phyloP scores from a whole-genome alignment of 1,140 invertebrate species.

The Cylas formicarius region DNA sequence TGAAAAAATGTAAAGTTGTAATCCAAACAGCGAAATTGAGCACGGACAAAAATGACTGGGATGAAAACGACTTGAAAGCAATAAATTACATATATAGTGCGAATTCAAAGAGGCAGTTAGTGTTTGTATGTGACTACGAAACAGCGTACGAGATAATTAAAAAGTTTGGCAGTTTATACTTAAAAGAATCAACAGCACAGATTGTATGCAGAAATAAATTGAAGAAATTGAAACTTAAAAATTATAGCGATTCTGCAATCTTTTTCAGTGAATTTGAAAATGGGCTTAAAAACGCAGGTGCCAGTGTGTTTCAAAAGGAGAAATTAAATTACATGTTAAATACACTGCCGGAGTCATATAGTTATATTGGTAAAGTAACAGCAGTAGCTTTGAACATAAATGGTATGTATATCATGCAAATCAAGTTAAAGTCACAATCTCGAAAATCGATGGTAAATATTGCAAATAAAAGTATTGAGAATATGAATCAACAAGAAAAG shows the following conservation, averaged over 20 bases:
- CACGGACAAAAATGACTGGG: constrained; percentile 20
- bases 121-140: constrained; percentile 21
- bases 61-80: constrained; percentile 26
- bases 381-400: constrained; percentile 16
- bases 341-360: constrained; percentile 28
- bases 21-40: constrained; percentile 13
- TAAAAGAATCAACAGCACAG: constrained; percentile 32
- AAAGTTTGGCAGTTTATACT: constrained; percentile 31
- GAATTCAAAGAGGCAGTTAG: constrained; percentile 30
- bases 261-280: constrained; percentile 37
- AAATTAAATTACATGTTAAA: constrained; percentile 39
- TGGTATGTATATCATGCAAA: constrained; percentile 20
- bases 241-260: constrained; percentile 13
- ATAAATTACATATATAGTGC: constrained; percentile 30
- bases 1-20: constrained; percentile 28
- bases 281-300: constrained; percentile 31
- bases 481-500: constrained; percentile 31
- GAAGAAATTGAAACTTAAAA: constrained; percentile 28
- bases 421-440: constrained; percentile 5
- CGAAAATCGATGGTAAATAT: too few relatives aligned
- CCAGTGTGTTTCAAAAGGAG: constrained; percentile 28
- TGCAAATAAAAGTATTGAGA: constrained; percentile 12
- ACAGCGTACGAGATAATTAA: constrained; percentile 28
- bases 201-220: constrained; percentile 30
- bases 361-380: constrained; percentile 34